Evolutionary conservation across 2,888 invertebrate genomes (phyloP), one percentile per base, ranked within the genome.

Genomic region (Drosophila eohydei): DNA sequence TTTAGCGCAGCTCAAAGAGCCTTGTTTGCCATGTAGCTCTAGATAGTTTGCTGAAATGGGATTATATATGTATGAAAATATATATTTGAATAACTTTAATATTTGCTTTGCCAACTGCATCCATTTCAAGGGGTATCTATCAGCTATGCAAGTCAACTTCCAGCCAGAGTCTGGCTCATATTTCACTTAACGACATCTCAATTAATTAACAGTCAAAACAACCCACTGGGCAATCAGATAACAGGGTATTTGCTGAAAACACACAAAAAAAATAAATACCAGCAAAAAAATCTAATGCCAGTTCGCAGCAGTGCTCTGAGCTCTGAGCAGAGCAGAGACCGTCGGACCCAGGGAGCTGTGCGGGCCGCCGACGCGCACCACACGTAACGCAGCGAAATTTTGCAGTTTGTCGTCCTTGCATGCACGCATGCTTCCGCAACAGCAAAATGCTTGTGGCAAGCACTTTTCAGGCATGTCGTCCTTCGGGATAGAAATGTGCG

Each of bases 341-440:
- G 38, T 30, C 56, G 56, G 36, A 59, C 54, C 30, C 54, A 48
- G 38, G 44, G 51, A 50, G 36, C 52, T n/a, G 40, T 28, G 8
- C 4, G 32, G 43, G 34, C 28, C 26, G 36, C 30, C 21, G 34
- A 38, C 54, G 9, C 52, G 65, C 51, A 69, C 63, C 70, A 65
- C 87, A 87, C 84, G 88, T 81, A 84, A 70, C 56, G 67, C 81
- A 67, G 73, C 64, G 70, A 76, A 81, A 87, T 76, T 74, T 61
- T 71, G 70, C 77, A 88, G 85, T 81, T 84, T 85, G 81, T 77
- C 81, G 83, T 85, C 77, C 73, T 83, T 79, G 85, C 83, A 85
- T 77, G 88, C 84, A 85, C 84, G 84, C 84, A 83, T 83, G 83
- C 79, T 65, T 83, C 67, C 67, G 56, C 62, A 72, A 63, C 56